These are phyloP conservation scores for Marcusenius ussheri DNA, from an alignment of 2,113 vertebrate genomes.

Conservation along the genomic window DNA sequence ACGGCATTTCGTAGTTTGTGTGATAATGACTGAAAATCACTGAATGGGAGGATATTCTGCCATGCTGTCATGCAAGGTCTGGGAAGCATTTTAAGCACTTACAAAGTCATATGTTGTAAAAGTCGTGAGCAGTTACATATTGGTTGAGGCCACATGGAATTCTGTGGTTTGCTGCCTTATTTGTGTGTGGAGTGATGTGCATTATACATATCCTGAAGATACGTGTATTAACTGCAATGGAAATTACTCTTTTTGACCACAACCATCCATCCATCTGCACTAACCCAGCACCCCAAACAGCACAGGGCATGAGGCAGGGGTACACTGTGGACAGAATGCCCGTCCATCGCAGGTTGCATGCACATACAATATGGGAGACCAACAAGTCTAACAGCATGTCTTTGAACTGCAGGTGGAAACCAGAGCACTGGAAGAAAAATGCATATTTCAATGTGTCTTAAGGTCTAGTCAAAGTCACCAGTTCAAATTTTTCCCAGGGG, in stretches of 20 bases:
- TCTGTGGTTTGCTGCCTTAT: background rate
- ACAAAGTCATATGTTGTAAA: background rate
- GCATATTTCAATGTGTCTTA: background rate
- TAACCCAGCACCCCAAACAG: background rate
- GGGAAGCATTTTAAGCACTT: background rate
- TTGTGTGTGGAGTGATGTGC: background rate
- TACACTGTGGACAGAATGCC: background rate
- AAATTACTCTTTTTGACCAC: background rate
- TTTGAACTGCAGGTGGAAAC: background rate
- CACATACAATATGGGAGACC: background rate
- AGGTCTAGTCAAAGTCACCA: background rate
- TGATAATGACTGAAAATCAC: background rate
- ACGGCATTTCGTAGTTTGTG: background rate
- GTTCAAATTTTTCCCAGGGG: background rate
- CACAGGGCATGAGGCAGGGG: background rate
- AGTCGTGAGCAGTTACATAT: background rate
- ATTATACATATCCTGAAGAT: background rate
- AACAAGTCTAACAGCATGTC: background rate
- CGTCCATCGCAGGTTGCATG: background rate
- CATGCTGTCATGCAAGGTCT: background rate
- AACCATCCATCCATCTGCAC: background rate
- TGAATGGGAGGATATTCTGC: background rate
- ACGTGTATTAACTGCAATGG: background rate
- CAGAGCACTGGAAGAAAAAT: background rate
- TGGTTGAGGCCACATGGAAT: background rate